phyloP scores from a whole-genome alignment of 2,113 vertebrate genomes.

The Ochotona princeps region DNA sequence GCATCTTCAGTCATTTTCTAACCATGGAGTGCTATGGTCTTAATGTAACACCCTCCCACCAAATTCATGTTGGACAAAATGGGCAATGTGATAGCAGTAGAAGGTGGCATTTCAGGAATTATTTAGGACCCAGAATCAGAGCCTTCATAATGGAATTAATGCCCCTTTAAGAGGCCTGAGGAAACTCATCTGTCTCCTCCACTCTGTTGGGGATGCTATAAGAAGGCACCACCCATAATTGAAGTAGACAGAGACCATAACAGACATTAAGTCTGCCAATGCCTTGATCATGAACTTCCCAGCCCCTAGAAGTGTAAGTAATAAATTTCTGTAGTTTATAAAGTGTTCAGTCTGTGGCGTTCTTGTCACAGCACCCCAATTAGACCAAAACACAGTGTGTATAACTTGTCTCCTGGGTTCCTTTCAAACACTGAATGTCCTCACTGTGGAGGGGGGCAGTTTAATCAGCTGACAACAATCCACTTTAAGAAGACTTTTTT shows the following conservation, averaged over 20 bases:
- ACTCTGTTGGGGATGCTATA: not conserved
- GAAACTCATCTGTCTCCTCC: not conserved
- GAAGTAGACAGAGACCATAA: not conserved
- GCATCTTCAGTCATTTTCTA: conserved; percentile 50
- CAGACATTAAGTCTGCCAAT: not conserved
- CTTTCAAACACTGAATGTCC: conserved; percentile 14
- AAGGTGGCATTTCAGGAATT: not conserved
- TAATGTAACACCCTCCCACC: not conserved
- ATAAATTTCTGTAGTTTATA: not conserved
- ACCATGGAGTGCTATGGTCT: conserved; percentile 20
- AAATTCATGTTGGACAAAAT: not conserved
- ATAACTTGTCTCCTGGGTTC: conserved; percentile 41
- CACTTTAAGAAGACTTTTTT: conserved; percentile 58
- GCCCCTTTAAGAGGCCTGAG: not conserved
- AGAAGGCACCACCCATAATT: not conserved
- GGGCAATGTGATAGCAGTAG: not conserved
- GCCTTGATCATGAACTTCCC: not conserved
- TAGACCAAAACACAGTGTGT: not conserved
- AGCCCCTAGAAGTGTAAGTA: not conserved
- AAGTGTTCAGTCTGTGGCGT: not conserved
- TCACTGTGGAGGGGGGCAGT: not conserved
- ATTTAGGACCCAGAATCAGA: not conserved
- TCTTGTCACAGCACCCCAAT: not conserved
- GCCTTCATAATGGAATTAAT: not conserved
- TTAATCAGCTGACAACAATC: conserved; percentile 47